phyloP scores from a whole-genome alignment of 2,888 invertebrate species.

The Pegoplata infirma region DNA sequence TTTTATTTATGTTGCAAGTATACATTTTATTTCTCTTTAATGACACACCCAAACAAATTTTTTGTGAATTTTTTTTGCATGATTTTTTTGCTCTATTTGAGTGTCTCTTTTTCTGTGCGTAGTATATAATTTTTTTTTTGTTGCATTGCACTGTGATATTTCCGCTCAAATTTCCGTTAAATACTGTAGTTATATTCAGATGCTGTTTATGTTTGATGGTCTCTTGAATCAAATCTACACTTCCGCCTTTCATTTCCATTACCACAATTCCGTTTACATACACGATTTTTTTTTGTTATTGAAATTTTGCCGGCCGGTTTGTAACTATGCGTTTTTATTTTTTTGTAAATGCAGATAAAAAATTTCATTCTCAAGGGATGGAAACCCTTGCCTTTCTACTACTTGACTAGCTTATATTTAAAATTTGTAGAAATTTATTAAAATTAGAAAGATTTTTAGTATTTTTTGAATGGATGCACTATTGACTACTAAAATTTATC shows the following conservation, averaged over 20 bases:
- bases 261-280: conserved; percentile 7
- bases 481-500: too few species aligned
- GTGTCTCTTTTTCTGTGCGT: conserved; percentile 7
- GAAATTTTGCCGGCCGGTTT: conserved; percentile 25
- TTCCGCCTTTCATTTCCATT: conserved; percentile 53
- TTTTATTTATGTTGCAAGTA: background rate
- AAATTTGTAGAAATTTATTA: too few species aligned
- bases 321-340: background rate
- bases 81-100: conserved; percentile 3
- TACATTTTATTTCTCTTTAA: background rate
- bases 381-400: background rate
- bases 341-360: background rate
- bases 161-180: conserved; percentile 58
- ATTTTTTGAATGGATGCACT: too few species aligned
- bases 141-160: conserved; percentile 43
- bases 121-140: background rate
- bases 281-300: background rate
- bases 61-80: background rate
- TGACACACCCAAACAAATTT: background rate
- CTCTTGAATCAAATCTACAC: conserved; percentile 59
- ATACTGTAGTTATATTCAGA: conserved; percentile 25
- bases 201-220: conserved; percentile 7
- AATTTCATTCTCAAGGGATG: background rate
- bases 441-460: too few species aligned
- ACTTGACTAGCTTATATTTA: too few species aligned